Percentiles rank a stretch among this genome's conserved stretches.
These are phyloP conservation scores for Pyrgilauda ruficollis DNA, from an alignment of 2,113 vertebrate genomes.

Conservation along the genomic window DNA sequence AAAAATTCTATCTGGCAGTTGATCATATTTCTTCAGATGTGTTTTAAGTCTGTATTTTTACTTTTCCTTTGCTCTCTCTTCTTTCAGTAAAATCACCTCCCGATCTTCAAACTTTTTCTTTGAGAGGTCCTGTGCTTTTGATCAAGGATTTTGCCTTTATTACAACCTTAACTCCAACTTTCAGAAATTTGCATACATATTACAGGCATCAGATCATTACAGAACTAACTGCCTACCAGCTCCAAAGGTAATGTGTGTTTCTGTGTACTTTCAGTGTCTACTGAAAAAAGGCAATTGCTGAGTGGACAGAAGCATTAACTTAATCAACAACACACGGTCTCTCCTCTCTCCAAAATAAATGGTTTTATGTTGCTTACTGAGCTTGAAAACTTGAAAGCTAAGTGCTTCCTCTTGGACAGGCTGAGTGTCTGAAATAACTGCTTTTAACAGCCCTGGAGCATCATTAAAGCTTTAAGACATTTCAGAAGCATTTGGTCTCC, in stretches of 20 bases:
- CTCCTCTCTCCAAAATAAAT: neutral
- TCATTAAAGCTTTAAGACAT: constrained; percentile 7
- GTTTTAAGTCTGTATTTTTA: neutral
- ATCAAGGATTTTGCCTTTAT: neutral
- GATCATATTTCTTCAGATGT: neutral
- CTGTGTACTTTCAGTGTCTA: neutral
- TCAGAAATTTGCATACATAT: neutral
- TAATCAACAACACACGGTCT: neutral
- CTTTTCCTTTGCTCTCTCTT: neutral
- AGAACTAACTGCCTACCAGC: neutral
- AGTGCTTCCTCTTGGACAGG: constrained; percentile 26
- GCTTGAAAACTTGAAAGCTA: constrained; percentile 51
- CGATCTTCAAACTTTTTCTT: neutral
- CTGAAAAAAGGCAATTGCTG: constrained; percentile 34
- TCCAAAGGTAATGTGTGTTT: neutral
- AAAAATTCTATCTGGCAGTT: neutral
- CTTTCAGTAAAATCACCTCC: neutral
- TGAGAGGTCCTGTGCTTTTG: neutral
- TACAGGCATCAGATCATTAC: neutral
- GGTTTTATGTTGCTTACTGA: constrained; percentile 29
- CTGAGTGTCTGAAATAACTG: constrained; percentile 21
- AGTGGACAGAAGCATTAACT: constrained; percentile 19
- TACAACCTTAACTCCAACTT: neutral
- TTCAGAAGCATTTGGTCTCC: constrained; percentile 30
- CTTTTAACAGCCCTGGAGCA: constrained; percentile 11